Evolutionary conservation across 2,888 invertebrate species (phyloP).

Genomic region (Zhuqinia jingwanae): DNA sequence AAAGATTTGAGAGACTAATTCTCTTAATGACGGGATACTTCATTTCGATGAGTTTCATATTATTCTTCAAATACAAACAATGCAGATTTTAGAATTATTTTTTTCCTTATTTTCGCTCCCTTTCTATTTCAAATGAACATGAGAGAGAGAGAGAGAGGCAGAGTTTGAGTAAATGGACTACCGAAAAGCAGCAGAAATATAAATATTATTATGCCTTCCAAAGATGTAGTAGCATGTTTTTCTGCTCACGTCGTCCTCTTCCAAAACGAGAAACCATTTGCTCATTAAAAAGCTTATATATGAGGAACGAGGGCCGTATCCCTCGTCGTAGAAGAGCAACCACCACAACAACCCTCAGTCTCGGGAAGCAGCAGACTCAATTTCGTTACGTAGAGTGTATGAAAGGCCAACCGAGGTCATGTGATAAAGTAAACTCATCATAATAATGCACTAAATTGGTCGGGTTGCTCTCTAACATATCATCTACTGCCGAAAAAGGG

Average conservation of each 20-base stretch:
- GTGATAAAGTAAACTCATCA: constrained; percentile 72
- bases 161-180: constrained; percentile 14
- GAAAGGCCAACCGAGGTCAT: constrained; percentile 70
- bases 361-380: constrained; percentile 8
- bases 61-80: background rate
- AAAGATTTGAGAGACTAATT: constrained; percentile 37
- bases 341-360: background rate
- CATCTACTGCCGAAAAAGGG: background rate
- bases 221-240: no score
- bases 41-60: background rate
- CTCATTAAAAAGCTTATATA: no score
- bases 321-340: no score
- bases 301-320: no score
- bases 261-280: background rate
- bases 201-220: constrained; percentile 6
- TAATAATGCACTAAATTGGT: constrained; percentile 68
- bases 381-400: constrained; percentile 51
- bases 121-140: background rate
- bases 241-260: background rate
- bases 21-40: constrained; percentile 27
- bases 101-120: background rate
- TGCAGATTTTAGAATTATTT: constrained; percentile 24
- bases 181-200: background rate
- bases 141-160: no score
- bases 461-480: constrained; percentile 11